Evolutionary conservation across 2,113 vertebrate species (phyloP).

Genomic region (Zosterops japonicus): DNA sequence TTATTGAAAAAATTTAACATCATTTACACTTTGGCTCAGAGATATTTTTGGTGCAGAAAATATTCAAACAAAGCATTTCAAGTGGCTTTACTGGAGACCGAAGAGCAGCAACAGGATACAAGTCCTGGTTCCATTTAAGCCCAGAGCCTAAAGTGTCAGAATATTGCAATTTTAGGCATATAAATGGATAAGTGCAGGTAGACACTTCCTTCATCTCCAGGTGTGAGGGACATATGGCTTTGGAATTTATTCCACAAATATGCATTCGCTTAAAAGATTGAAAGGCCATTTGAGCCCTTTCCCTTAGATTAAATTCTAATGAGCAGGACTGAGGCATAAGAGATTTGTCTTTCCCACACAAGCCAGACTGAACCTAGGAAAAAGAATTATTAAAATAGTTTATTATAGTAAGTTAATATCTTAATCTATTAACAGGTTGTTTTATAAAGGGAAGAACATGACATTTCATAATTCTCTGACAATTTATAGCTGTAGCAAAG

Average conservation of each 20-base stretch:
- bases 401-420: not conserved
- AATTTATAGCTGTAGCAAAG: slow-evolving; percentile 47
- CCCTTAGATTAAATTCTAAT: not conserved
- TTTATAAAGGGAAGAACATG: slow-evolving; percentile 48
- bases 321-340: not conserved
- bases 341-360: not conserved
- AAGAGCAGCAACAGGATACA: not conserved
- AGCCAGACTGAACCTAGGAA: not conserved
- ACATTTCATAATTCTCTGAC: slow-evolving; percentile 59
- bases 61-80: not conserved
- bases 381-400: not conserved
- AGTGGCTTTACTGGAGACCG: not conserved
- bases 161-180: not conserved
- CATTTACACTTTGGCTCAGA: not conserved
- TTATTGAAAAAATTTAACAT: not conserved
- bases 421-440: slow-evolving; percentile 39
- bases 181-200: not conserved
- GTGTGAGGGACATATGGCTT: not conserved
- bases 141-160: not conserved
- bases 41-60: not conserved
- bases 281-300: not conserved
- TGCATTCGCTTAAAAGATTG: not conserved
- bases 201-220: not conserved
- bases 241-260: not conserved
- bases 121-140: not conserved